These are phyloP conservation scores for Motacilla alba DNA, from an alignment of 2,113 vertebrate genomes.

Conservation along the genomic window DNA sequence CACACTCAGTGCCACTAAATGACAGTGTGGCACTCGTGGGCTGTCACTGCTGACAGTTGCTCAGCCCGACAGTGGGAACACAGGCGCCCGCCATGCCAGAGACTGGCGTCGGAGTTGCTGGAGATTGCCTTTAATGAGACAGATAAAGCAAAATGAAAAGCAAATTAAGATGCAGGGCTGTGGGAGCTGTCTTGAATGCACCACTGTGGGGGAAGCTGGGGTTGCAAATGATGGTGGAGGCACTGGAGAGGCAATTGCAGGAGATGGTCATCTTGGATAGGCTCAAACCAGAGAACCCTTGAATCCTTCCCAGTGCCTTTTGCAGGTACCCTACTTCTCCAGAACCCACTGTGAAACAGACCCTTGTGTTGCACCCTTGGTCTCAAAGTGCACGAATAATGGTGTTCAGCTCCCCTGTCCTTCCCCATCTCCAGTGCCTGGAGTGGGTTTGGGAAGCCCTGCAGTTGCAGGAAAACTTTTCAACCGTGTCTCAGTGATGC, in stretches of 20 bases:
- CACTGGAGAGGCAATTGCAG: neutral
- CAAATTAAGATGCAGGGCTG: neutral
- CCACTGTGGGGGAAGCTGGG: neutral
- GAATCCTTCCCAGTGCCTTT: neutral
- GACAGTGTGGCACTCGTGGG: neutral
- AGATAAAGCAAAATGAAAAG: neutral
- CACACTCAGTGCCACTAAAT: rapidly evolving
- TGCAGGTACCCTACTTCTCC: neutral
- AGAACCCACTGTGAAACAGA: neutral
- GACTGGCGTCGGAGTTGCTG: neutral
- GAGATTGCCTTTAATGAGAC: conserved; percentile 13
- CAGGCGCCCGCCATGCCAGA: neutral
- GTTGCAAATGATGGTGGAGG: neutral
- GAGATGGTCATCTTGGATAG: neutral
- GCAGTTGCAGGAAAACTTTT: neutral
- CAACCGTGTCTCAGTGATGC: neutral
- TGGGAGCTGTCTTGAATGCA: neutral
- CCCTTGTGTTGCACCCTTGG: neutral
- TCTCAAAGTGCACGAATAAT: neutral
- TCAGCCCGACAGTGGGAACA: neutral
- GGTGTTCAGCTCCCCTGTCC: neutral
- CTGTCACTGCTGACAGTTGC: neutral
- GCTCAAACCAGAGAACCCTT: neutral
- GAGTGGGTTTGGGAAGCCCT: neutral
- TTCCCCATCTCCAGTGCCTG: neutral